Evolutionary conservation across 2,113 vertebrate species (phyloP).

Genomic region (Macroglossus sobrinus): DNA sequence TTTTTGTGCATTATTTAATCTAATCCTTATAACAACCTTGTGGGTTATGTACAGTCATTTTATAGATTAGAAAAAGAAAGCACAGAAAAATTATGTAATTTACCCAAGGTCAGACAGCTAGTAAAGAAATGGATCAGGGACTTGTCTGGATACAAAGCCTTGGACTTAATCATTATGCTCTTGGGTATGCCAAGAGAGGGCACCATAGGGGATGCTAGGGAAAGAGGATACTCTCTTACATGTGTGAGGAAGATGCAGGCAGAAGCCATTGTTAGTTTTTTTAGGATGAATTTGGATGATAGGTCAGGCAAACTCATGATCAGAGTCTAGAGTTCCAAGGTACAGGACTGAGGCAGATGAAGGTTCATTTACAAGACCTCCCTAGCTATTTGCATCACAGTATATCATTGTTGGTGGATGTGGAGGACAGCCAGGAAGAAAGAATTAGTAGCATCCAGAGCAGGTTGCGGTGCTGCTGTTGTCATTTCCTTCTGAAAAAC

Average conservation of each 20-base stretch:
- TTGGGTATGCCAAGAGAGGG: not conserved
- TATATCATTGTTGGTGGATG: fast-evolving
- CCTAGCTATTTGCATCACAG: not conserved
- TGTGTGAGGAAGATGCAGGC: not conserved
- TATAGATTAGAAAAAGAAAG: not conserved
- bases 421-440: not conserved
- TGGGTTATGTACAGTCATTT: not conserved
- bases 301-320: not conserved
- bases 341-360: not conserved
- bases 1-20: not conserved
- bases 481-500: not conserved
- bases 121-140: not conserved
- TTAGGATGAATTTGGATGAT: not conserved
- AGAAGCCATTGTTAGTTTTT: not conserved
- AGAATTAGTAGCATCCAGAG: not conserved
- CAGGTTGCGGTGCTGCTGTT: not conserved
- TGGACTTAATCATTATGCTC: not conserved
- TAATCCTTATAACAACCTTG: not conserved
- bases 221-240: not conserved
- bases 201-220: not conserved
- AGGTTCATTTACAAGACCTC: not conserved
- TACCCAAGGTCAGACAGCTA: not conserved
- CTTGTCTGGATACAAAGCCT: not conserved
- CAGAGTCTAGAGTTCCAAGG: not conserved
- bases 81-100: not conserved